Base-by-base conservation (phyloP, 2,888 invertebrate species). In the Euproctis similis region DNA sequence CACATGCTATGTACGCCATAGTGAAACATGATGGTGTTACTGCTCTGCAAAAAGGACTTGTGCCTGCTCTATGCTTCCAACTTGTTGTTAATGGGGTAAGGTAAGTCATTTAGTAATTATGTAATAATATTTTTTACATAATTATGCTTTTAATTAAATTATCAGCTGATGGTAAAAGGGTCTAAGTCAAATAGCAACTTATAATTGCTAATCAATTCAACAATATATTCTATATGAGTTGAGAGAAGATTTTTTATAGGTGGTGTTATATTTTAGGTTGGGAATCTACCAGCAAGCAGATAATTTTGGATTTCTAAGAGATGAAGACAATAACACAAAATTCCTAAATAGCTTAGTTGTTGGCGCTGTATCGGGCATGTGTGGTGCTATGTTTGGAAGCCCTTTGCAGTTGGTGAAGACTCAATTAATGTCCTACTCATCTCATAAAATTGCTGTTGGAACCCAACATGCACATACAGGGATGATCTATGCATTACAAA, bases 331-430 rank as follows among this genome's bases (percentile, higher is more conserved):
- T 0, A 86, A 90, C 28, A 88, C 92, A 0, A 88, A 90, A 26
- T 87, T 92, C 35, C 31, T 85, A 0, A 88, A 89, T 44, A 93
- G 92, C 35, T 78, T 92, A 1, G 47, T 90, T 10, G 89, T 92
- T 42, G 94, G 95, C 2, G 93, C 93, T 0, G 46, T 90, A 5
- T 89, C 94, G 7, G 97, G 97, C 0, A 87, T 89, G 48, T 66
- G 90, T 12, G 96, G 95, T 1, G 92, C 92, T 1, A 86, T 90
- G 32, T 78, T 90, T 33, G 95, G 93, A 2, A 96, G 95, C 72
- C 97, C 97, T 0, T 87, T 97, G 30, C 96, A 94, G 61, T 74
- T 97, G 77, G 92, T 96, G 0, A 96, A 96, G 76, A 95, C 94
- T 0, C 95, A 95, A 55, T 81, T 95, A 2, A 95, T 96, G 85